Evolutionary conservation across 1,140 invertebrate genomes (phyloP), one percentile per base, ranked within the genome.

Genomic region (Drosophila tropicalis): DNA sequence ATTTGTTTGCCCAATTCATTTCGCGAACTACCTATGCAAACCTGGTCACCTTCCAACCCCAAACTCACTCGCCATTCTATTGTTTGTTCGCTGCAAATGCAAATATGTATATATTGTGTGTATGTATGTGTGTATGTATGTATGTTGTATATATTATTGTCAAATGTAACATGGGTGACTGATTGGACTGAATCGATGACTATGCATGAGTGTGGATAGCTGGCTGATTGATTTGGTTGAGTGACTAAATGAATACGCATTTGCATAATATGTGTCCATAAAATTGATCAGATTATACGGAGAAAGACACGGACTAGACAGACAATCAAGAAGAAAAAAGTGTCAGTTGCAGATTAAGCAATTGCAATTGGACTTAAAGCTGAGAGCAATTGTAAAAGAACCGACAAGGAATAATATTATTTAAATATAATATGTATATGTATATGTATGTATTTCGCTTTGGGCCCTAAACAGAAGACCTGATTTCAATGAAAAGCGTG

Each of bases 181-280:
- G 44, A 51, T 22, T 51, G 17, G 12, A 51, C 2, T 51, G 44
- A 51, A 51, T 51, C 44, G 12, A 51, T 51, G 44, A 51, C 44
- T 47, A 47, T 47, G 15, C 17, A 51, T 22, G 44, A 22, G 44
- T 51, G 44, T 51, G 15, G 15, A 17, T 47, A 9, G 6, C 7
- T 47, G 44, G 15, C 19, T 51, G 44, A 12, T 19, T 51, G 44
- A 51, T 51, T 51, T 51, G 44, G 44, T 51, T 51, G 44, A 51
- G 17, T 19, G 44, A 51, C 17, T n/a, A 51, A 51, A 51, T 51
- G 19, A 63, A 67, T 62, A 66, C 66, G 51, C 67, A 85, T 85
- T 85, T 81, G 81, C 81, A 85, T 81, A 85, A 22, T 22, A 85
- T 84, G 81, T 66, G 29, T 63, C 36, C 15, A 57, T 72, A 67